Evolutionary conservation across 2,113 vertebrate species (phyloP).

Genomic region (Oncorhynchus masou): DNA sequence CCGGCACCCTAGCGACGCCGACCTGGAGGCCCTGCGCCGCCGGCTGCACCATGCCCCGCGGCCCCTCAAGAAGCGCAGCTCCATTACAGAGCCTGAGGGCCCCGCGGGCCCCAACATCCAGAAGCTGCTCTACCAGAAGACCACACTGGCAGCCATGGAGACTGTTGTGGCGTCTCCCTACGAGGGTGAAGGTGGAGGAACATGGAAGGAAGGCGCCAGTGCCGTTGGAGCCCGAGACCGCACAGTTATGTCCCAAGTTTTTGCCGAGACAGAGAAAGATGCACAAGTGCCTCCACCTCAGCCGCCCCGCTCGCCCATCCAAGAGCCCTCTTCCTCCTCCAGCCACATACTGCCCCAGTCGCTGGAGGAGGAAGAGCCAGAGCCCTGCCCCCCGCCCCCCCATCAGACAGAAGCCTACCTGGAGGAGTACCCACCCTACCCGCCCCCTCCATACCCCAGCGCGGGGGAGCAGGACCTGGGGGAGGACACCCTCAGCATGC

Average conservation of each 20-base stretch:
- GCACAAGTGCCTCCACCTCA: constrained; percentile 41
- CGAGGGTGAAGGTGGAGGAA: constrained; percentile 40
- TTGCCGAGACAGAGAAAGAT: constrained; percentile 50
- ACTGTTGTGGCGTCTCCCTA: constrained; percentile 53
- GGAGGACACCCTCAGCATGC: constrained; percentile 74
- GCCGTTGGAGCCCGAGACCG: constrained; percentile 9
- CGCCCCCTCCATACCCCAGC: constrained; percentile 85
- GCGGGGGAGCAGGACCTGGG: constrained; percentile 70
- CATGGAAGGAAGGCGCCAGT: constrained; percentile 31
- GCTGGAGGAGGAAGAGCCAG: constrained; percentile 53
- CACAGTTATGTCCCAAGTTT: constrained; percentile 4
- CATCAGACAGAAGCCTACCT: constrained; percentile 66
- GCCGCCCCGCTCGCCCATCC: constrained; percentile 44
- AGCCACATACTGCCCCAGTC: constrained; percentile 20
- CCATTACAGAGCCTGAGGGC: constrained; percentile 93
- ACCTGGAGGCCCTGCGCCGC: constrained; percentile 84
- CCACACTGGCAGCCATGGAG: constrained; percentile 94
- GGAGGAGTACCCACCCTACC: constrained; percentile 91
- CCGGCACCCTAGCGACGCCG: constrained; percentile 86
- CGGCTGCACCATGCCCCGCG: constrained; percentile 88
- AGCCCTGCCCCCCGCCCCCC: constrained; percentile 40
- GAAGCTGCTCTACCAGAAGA: constrained; percentile 93
- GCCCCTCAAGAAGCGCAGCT: constrained; percentile 91
- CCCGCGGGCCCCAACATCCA: constrained; percentile 91
- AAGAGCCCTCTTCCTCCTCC: constrained; percentile 48